Conservation (phyloP, 2,113 vertebrate genomes). For the Dolichallabes microphthalmus region DNA sequence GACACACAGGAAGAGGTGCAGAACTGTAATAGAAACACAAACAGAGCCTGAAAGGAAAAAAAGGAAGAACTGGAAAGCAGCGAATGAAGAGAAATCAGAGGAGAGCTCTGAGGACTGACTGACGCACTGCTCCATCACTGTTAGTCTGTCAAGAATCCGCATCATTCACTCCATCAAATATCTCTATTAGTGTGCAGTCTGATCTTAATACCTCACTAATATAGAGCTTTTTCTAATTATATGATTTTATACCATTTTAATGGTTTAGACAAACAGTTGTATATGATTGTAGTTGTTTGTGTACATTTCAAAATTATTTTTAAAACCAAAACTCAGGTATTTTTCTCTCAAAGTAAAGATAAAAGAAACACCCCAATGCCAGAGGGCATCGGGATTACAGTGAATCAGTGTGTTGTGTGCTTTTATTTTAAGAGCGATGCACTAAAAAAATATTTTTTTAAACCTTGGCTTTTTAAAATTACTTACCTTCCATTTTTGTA, state of each 20-base stretch:
- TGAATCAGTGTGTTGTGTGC: not conserved
- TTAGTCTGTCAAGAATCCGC: not conserved
- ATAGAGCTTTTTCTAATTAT: slow-evolving; percentile 28
- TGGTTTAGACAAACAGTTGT: not conserved
- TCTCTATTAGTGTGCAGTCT: not conserved
- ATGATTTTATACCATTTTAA: slow-evolving; percentile 30
- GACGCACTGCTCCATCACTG: slow-evolving; percentile 29
- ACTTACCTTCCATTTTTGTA: not conserved
- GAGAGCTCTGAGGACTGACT: slow-evolving; percentile 82
- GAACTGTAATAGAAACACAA: slow-evolving; percentile 61
- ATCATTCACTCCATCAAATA: not conserved
- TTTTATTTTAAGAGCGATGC: not conserved
- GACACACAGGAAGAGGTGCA: slow-evolving; percentile 61
- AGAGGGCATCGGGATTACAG: not conserved
- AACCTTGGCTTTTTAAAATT: not conserved
- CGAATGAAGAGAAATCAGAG: slow-evolving; percentile 79
- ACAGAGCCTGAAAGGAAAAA: slow-evolving; percentile 66
- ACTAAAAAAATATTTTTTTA: too few species aligned
- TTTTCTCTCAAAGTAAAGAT: not conserved
- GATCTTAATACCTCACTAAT: slow-evolving; percentile 22
- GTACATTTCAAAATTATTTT: slow-evolving; percentile 2
- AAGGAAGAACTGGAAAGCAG: slow-evolving; percentile 86
- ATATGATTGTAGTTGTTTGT: slow-evolving; percentile 18
- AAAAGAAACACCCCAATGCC: not conserved
- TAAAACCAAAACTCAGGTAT: slow-evolving; percentile 40